Evolutionary conservation across 2,888 invertebrate species (phyloP).

Genomic region (Orgyia antiqua): DNA sequence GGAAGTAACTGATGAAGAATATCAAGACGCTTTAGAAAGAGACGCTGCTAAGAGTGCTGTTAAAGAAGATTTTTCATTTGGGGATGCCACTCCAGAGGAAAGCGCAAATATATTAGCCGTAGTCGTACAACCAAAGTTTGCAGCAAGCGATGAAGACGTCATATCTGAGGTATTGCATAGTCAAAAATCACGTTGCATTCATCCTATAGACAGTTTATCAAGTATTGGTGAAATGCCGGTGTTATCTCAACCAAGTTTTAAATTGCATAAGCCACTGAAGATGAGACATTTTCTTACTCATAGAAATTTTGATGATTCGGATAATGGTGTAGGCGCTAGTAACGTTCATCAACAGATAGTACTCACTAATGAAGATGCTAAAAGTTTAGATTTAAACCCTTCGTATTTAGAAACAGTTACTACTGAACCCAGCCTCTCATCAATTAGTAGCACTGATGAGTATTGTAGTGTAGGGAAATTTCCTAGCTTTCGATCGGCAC

Average conservation of each 20-base stretch:
- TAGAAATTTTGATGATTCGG: slow-evolving; percentile 37
- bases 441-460: slow-evolving; percentile 8
- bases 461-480: slow-evolving; percentile 2
- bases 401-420: slow-evolving; percentile 1
- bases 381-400: not conserved
- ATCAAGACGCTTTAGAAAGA: slow-evolving; percentile 55
- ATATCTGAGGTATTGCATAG: slow-evolving; percentile 44
- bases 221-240: slow-evolving; percentile 12
- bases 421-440: slow-evolving; percentile 1
- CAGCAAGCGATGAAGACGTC: slow-evolving; percentile 26
- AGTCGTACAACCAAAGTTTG: slow-evolving; percentile 39
- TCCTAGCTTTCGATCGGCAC: slow-evolving; percentile 5
- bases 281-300: slow-evolving; percentile 18
- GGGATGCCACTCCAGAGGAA: slow-evolving; percentile 34
- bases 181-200: slow-evolving; percentile 42
- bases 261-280: slow-evolving; percentile 30
- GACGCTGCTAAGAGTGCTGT: slow-evolving; percentile 44
- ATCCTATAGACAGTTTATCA: slow-evolving; percentile 28
- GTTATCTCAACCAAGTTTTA: slow-evolving; percentile 23
- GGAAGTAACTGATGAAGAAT: slow-evolving; percentile 63
- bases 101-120: slow-evolving; percentile 46
- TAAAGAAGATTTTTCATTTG: slow-evolving; percentile 15
- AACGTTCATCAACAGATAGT: slow-evolving; percentile 35
- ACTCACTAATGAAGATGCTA: slow-evolving; percentile 5
- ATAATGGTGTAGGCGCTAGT: slow-evolving; percentile 43